Conservation (phyloP, 2,113 vertebrate genomes). For the Oenanthe oenanthe region DNA sequence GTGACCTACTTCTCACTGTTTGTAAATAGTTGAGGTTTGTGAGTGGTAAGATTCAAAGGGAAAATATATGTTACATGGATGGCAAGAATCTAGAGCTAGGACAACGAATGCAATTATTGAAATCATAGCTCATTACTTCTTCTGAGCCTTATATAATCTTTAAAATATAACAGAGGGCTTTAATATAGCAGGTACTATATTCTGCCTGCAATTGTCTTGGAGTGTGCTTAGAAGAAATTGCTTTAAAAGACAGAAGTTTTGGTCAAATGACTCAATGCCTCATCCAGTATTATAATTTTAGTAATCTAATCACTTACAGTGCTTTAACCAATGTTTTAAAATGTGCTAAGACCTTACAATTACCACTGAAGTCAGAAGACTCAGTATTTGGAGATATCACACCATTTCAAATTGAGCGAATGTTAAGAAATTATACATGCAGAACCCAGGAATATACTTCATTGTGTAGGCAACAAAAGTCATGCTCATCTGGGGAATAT, state of each 20-base stretch:
- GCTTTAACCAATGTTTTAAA: neutral
- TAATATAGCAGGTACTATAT: neutral
- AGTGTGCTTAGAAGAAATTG: neutral
- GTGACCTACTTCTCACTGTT: slow-evolving; percentile 60
- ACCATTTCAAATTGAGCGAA: neutral
- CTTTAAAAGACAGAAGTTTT: neutral
- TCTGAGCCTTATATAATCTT: neutral
- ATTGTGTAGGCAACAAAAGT: neutral
- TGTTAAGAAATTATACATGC: neutral
- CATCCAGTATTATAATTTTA: neutral
- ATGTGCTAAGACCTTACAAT: neutral
- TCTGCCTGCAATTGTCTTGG: neutral
- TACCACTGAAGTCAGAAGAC: neutral
- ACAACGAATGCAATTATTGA: neutral
- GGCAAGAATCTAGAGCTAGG: neutral
- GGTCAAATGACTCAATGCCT: neutral
- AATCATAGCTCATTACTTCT: neutral
- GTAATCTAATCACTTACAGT: neutral
- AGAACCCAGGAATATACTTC: neutral
- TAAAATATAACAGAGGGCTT: neutral
- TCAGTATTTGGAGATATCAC: neutral
- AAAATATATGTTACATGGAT: slow-evolving; percentile 16
- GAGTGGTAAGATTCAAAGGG: neutral
- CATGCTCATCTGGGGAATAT: neutral
- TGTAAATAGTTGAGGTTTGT: slow-evolving; percentile 52